A percentile compares a stretch with the other conserved stretches of the same genome.
Evolutionary conservation across 2,113 vertebrate genomes (phyloP).

Genomic region (Limnothrissa miodon): DNA sequence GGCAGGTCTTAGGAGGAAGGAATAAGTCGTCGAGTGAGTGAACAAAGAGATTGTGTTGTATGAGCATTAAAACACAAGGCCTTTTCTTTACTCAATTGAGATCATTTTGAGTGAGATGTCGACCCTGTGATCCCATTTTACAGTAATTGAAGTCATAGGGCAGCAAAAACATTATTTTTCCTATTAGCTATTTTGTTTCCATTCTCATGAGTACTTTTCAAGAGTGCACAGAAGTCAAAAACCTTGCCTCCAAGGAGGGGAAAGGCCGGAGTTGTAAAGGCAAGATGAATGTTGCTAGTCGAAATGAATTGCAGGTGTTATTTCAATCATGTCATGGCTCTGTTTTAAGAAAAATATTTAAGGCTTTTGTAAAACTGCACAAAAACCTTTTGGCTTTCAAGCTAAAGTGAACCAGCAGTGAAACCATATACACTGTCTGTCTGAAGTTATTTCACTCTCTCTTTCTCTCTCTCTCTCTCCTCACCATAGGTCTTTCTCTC

Average conservation of each 20-base stretch:
- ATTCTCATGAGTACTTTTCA: slow-evolving; percentile 49
- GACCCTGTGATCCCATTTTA: neutral
- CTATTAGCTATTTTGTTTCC: slow-evolving; percentile 56
- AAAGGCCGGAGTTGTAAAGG: slow-evolving; percentile 44
- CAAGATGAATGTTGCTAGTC: slow-evolving; percentile 53
- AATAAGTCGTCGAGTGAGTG: neutral
- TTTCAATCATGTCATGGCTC: slow-evolving; percentile 46
- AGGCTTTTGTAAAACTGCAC: slow-evolving; percentile 38
- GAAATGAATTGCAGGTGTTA: slow-evolving; percentile 57
- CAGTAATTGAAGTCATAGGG: slow-evolving; percentile 30
- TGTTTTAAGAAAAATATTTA: slow-evolving; percentile 43
- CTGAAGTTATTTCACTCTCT: neutral
- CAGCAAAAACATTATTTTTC: slow-evolving; percentile 58
- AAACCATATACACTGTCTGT: slow-evolving; percentile 25
- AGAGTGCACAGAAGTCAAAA: slow-evolving; percentile 48
- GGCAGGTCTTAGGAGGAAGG: neutral
- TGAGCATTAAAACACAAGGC: neutral
- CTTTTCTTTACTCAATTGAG: neutral
- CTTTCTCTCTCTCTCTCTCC: neutral
- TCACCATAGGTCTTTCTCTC: slow-evolving; percentile 17
- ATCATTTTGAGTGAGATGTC: neutral
- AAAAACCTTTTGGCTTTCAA: slow-evolving; percentile 38
- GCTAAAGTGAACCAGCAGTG: slow-evolving; percentile 31
- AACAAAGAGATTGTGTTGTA: neutral
- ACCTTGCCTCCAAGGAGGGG: slow-evolving; percentile 41